A percentile compares a stretch with the other conserved stretches of the same genome.
These are phyloP conservation scores for Octonoba sinensis DNA, from an alignment of 2,888 invertebrate species.

Conservation along the genomic window DNA sequence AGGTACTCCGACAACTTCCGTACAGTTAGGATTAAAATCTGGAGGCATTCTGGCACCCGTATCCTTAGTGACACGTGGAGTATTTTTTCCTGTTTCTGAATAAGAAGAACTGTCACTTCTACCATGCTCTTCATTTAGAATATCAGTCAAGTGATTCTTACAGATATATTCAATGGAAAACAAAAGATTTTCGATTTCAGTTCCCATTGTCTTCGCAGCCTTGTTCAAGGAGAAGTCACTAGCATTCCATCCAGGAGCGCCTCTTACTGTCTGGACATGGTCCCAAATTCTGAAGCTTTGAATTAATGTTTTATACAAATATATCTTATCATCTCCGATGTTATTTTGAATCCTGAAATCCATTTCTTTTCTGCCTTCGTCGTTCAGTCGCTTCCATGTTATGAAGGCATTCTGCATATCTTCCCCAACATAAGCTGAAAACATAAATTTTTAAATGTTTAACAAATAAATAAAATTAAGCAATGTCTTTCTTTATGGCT, in stretches of 20 bases:
- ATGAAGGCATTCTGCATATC: conserved; percentile 11
- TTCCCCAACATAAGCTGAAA: conserved; percentile 16
- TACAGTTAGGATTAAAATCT: too few species aligned
- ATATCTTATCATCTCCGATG: neutral
- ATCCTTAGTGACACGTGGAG: too few species aligned
- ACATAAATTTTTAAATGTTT: too few species aligned
- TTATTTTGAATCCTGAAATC: neutral
- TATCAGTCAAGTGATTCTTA: neutral
- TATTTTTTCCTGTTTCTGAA: too few species aligned
- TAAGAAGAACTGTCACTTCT: too few species aligned
- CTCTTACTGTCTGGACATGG: conserved; percentile 8
- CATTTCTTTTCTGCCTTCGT: neutral
- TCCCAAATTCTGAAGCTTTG: conserved; percentile 28
- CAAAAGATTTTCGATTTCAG: conserved; percentile 11
- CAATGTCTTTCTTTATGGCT: too few species aligned
- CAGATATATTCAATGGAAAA: conserved; percentile 8
- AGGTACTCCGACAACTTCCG: too few species aligned
- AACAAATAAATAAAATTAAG: too few species aligned
- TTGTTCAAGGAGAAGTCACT: conserved; percentile 5
- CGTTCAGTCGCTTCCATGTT: conserved; percentile 7
- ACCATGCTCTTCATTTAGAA: neutral
- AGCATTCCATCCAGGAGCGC: conserved; percentile 34
- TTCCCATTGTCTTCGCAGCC: conserved; percentile 1
- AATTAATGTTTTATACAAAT: conserved; percentile 11
- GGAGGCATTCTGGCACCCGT: too few species aligned